Base-by-base conservation (phyloP, 1,140 invertebrate genomes). In the Drosophila truncata region DNA sequence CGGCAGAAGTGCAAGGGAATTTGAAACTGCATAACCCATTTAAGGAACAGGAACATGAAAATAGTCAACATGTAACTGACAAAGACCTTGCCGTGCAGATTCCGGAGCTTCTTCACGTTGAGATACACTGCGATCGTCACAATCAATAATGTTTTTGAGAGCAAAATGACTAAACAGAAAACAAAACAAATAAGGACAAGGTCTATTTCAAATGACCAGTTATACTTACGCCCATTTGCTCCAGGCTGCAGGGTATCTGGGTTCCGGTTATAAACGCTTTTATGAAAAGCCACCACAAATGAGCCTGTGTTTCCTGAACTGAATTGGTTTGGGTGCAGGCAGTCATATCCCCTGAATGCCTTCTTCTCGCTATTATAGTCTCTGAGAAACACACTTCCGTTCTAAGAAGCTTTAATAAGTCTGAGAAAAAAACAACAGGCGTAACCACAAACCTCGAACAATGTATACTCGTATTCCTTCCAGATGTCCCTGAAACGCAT, bases 71-170 rank as follows among this genome's bases (percentile, higher is more conserved):
- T 37, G 35, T 37, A 37, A 37, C 35, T 37, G 35, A 37, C 16
- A 14, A 16, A 37, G 35, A 37, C 14, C 35, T 37, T 37, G 35
- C 35, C 35, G 13, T 37, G 35, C 14, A 37, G 13, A 16, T 37
- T 37, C 5, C 35, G 35, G 35, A 37, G 57, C 27, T 46, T 11
- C 4, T 46, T 31, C 8, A 31, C 39, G 9, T 11, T 46, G 10
- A 60, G 39, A 46, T 60, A 31, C n/a, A 60, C 37, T 14, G 27
- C 13, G 0, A 46, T 60, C 10, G 39, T 46, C 3, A 60, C 14
- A 11, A 27, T 2, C 23, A 39, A 57, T 9, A 35, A 57, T 13
- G 23, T 3, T 16, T 25, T 16, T 3, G 54, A 57, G 8, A 39
- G 16, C 16, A 7, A 42, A 3, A 29, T 10, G 4, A 42, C 55